Evolutionary conservation across 2,113 vertebrate genomes (phyloP), one percentile per base, ranked within the genome.

Genomic region (Rutilus rutilus): DNA sequence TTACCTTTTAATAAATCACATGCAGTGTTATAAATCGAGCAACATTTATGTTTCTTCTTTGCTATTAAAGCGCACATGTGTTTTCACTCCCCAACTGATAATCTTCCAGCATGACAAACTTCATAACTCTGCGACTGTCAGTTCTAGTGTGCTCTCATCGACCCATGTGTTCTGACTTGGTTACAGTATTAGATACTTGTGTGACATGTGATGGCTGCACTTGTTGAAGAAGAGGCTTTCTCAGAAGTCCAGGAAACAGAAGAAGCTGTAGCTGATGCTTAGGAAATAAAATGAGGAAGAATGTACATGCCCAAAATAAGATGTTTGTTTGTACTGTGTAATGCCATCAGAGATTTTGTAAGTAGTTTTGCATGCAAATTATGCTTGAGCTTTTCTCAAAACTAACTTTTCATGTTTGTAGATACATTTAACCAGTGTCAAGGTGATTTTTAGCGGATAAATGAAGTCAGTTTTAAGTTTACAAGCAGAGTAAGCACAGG

Each of bases 141-240:
- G 89, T 90, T 84, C 90, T 87, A 89, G 91, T 62, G 89, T 84
- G 71, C 85, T 93, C 92, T 92, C 90, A 90, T 88, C 86, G 78
- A 91, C 90, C 95, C 96, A 97, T 96, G 93, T 97, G 96, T 95
- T 96, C 97, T 86, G 92, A 93, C 94, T 97, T 95, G 95, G 96
- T 95, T 96, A 96, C 95, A 97, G 93, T 90, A 94, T 95, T 93
- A 95, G 94, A 95, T 93, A 94, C 95, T 96, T 96, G 93, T 92
- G 89, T 93, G 94, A 95, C 94, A 95, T 96, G 95, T 92, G 92
- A 93, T 75, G 86, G 89, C 89, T 94, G 87, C 89, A 91, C 94
- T 93, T 94, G 94, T 91, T 91, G 88, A 93, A 91, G 91, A 88
- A 91, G 91, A 88, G 92, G 92, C 93, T 92, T 92, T 91, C 88